Evolutionary conservation across 2,888 invertebrate genomes (phyloP).

Genomic region (Horisme vitalbata): DNA sequence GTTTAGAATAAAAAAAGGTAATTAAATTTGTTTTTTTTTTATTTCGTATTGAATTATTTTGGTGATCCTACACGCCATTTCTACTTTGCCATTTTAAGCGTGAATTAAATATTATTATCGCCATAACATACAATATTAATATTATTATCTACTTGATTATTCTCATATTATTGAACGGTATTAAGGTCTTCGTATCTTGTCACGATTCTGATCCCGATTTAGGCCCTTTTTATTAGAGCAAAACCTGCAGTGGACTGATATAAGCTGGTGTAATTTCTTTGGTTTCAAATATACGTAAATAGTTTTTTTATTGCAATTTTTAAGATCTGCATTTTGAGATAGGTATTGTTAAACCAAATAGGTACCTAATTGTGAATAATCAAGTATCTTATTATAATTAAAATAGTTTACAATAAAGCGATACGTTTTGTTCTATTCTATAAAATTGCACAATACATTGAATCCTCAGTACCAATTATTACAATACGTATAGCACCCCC

Average conservation of each 20-base stretch:
- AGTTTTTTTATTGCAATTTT: not conserved
- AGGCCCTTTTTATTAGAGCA: too few relatives aligned
- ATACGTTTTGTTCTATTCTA: conserved; percentile 15
- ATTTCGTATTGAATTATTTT: not conserved
- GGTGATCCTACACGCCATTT: not conserved
- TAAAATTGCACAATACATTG: conserved; percentile 24
- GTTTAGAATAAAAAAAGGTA: too few relatives aligned
- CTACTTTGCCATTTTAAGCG: conserved; percentile 24
- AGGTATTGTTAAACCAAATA: not conserved
- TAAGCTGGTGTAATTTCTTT: too few relatives aligned
- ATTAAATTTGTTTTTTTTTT: not conserved
- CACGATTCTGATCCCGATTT: too few relatives aligned
- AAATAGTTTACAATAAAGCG: conserved; percentile 14
- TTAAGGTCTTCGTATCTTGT: too few relatives aligned
- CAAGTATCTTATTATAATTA: conserved; percentile 2
- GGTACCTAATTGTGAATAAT: conserved; percentile 2
- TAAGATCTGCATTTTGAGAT: too few relatives aligned
- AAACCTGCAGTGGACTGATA: too few relatives aligned
- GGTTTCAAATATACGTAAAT: too few relatives aligned
- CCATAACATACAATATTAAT: conserved; percentile 8
- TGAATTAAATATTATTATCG: conserved; percentile 29
- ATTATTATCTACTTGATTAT: conserved; percentile 9
- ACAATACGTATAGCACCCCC: conserved; percentile 21
- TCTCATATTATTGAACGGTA: too few relatives aligned
- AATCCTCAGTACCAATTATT: conserved; percentile 17